Evolutionary conservation across 2,797 vertebrate species (phyloP), one percentile per base, ranked within the genome.

Genomic region (Menidia menidia): DNA sequence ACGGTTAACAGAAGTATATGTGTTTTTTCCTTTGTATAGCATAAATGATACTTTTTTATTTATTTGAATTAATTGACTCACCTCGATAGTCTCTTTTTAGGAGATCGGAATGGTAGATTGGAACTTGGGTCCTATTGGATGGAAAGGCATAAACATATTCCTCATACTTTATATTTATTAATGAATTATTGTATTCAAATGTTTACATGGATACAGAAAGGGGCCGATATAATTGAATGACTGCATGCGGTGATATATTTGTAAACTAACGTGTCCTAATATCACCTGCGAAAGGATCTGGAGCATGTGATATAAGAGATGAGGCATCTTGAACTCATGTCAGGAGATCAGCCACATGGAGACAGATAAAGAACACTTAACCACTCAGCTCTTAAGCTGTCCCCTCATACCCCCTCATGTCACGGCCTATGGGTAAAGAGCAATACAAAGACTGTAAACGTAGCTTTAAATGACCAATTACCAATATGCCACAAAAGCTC

Each of bases 361-460:
- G 66, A 50, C 66, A 69, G 66, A 71, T 71, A 80, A 77, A 72
- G 83, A 65, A 9, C 57, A 25, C 73, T 78, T 77, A 79, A 55
- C 4, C 44, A 31, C 60, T 81, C 61, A 79, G 56, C 73, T 78
- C 12, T 67, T 82, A 84, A 85, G 73, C 79, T 59, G 51, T 72
- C 31, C 0, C 9, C 65, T 50, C 64, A 44, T 59, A 47, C 70
- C 31, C 0, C 9, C 65, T 50, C 64, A 44, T 65, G 64, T 30
- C 62, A 31, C 1, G 16, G 13, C 50, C 56, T n/a, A 35, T 32
- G 53, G 57, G 43, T 31, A 59, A n/a, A 60, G 9, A 5, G 19
- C 12, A 60, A 56, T 11, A 39, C 33, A 44, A 18, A 32, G 9
- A 58, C 25, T 9, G 1, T 7, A 54, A 16, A 2, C 8, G 14